Base-by-base conservation (phyloP, 2,113 vertebrate genomes). In the Mirza zaza region DNA sequence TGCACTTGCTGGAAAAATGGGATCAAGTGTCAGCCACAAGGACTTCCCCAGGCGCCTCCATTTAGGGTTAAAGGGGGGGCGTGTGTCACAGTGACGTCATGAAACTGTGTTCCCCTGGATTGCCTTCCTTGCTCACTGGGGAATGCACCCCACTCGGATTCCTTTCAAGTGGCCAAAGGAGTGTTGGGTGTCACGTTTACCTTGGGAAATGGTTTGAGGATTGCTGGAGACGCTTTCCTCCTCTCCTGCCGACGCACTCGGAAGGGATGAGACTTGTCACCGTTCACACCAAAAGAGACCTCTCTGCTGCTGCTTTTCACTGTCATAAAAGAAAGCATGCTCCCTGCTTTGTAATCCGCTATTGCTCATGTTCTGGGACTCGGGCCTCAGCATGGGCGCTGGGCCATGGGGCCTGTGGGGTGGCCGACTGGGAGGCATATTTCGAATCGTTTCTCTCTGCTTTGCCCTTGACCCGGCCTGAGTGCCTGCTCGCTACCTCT, bases 321-420 rank as follows among this genome's bases (percentile, higher is more conserved):
- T 57, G 21, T 57, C 55, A 57, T 57, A 57, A 57, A 21, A 21
- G 4, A 65, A 67, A 5, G 10, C 2, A 4, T 27, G 39, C 6
- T 15, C 1, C 12, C 42, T 3, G 6, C 61, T 61, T n/a, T 48
- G 50, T 10, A 18, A 13, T 42, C 5, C 21, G n/a, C 55, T 21
- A 9, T 45, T 36, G 23, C 0, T 45, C 3, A 2, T 23, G 52
- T 50, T 68, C 20, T 17, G 32, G 21, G 65, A 29, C 82, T 73
- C 21, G 2, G 14, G 8, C 6, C 67, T 50, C 8, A 2, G 18
- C 1, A 8, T 17, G 3, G 36, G 50, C 6, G 12, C 63, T 65
- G 71, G 80, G 8, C 36, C 3, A 9, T 3, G 0, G 0, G 21
- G 29, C 11, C 34, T 45, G n/a, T 23, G 3, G 13, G 5, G 39